These are phyloP conservation scores for Andrena camellia DNA, from an alignment of 2,888 invertebrate genomes.

Conservation along the genomic window DNA sequence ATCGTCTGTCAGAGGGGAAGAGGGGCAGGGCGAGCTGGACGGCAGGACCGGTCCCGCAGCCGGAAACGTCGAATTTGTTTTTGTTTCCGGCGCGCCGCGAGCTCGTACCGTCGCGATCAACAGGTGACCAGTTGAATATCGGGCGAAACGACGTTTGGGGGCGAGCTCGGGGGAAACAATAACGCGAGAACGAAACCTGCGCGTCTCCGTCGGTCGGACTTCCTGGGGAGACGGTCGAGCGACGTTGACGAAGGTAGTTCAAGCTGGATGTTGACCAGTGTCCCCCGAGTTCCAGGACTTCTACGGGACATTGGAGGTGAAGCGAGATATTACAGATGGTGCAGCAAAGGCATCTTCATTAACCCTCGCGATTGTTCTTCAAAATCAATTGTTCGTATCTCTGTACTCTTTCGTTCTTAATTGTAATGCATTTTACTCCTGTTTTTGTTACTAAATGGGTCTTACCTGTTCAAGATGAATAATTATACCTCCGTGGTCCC, in stretches of 20 bases:
- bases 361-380: neutral
- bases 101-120: slow-evolving; percentile 62
- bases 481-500: no score
- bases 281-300: no score
- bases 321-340: neutral
- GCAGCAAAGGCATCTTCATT: neutral
- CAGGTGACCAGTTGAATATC: slow-evolving; percentile 73
- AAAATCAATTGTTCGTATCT: no score
- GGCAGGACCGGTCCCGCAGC: slow-evolving; percentile 44
- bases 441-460: no score
- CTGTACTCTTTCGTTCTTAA: no score
- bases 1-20: slow-evolving; percentile 29
- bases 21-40: slow-evolving; percentile 8
- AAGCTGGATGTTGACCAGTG: neutral
- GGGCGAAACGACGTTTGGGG: slow-evolving; percentile 54
- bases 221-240: neutral
- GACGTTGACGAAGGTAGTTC: neutral
- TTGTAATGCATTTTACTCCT: no score
- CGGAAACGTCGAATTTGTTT: slow-evolving; percentile 67
- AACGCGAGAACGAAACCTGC: slow-evolving; percentile 19
- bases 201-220: neutral
- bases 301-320: neutral
- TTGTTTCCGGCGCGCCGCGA: slow-evolving; percentile 60
- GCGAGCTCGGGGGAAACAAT: slow-evolving; percentile 24
- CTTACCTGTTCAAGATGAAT: no score